Base-by-base conservation (phyloP, 2,888 invertebrate species). In the Listrodromus nycthemerus region DNA sequence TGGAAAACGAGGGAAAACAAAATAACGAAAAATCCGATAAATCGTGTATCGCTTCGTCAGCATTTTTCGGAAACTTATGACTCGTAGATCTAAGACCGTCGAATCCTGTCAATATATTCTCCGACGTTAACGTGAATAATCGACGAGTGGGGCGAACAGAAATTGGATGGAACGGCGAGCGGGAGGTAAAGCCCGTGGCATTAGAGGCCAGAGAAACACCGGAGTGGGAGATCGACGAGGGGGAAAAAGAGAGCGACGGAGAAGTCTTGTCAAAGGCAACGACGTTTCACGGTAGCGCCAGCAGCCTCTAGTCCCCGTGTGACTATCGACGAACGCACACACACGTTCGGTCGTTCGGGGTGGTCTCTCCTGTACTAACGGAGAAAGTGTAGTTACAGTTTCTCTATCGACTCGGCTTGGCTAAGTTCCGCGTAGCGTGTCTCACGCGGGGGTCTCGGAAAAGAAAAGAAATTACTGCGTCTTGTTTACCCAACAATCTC, bases 231-330 rank as follows among this genome's bases (percentile, higher is more conserved):
- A 50, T 48, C 19, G 21, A 50, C 19, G 45, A 45, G 67, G 27
- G 55, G 50, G 41, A 52, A n/a, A 55, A 55, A 10, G 21, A 52
- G 58, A 71, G 71, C 30, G 80, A 30, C 63, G 65, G 70, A 74
- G 79, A 50, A 82, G 86, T 87, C 86, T 88, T 88, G 88, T 88
- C 88, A 88, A 86, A 80, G 83, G 80, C 83, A 82, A 87, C 90
- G 89, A 86, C 84, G 86, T 90, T 88, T 86, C 85, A 89, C 87
- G 83, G 86, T 87, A 89, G 87, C 88, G 87, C 83, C 86, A 89
- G 82, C 79, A 76, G 88, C 88, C 88, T 89, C 86, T 90, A 88
- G 88, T 90, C 87, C 80, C 83, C 83, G 76, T 80, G 84, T 65
- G 84, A 80, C 84, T 69, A 84, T 84, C 78, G 84, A 30, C 77